Percentiles rank a stretch among this genome's conserved stretches.
These are phyloP conservation scores for Leptinotarsa haldemani DNA, from an alignment of 2,888 invertebrate species.

Conservation along the genomic window DNA sequence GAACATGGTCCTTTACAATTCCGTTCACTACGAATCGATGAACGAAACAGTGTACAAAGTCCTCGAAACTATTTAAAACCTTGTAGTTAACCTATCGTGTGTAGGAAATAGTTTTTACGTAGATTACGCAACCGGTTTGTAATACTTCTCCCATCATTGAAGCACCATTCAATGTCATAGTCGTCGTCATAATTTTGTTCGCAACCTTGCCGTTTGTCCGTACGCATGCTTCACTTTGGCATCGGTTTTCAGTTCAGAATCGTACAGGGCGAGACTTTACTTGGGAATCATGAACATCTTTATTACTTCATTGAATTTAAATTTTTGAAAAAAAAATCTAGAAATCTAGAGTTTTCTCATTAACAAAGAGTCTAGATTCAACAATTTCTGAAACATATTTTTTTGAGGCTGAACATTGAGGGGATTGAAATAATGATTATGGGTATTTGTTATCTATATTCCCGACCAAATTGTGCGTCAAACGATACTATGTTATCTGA, in stretches of 20 bases:
- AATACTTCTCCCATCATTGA: conserved; percentile 55
- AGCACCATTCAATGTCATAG: conserved; percentile 56
- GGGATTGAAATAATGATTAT: no score
- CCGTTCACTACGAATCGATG: background rate
- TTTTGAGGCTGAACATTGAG: no score
- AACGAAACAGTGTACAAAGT: conserved; percentile 6
- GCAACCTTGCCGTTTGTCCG: conserved; percentile 24
- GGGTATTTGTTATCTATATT: no score
- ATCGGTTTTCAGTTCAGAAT: background rate
- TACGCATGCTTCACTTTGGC: conserved; percentile 32
- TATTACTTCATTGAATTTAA: no score
- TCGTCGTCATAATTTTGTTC: conserved; percentile 46
- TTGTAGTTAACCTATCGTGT: conserved; percentile 33
- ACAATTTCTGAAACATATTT: no score
- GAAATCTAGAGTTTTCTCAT: no score
- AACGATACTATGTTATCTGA: no score
- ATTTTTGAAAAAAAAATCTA: no score
- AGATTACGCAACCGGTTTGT: conserved; percentile 54
- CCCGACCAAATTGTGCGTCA: no score
- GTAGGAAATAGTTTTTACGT: conserved; percentile 48
- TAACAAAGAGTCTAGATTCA: no score
- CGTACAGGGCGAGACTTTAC: background rate
- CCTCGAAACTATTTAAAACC: conserved; percentile 27
- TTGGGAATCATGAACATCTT: no score
- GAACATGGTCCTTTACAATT: background rate